phyloP scores from a whole-genome alignment of 2,888 invertebrate genomes.

The Lamellibrachia columna region DNA sequence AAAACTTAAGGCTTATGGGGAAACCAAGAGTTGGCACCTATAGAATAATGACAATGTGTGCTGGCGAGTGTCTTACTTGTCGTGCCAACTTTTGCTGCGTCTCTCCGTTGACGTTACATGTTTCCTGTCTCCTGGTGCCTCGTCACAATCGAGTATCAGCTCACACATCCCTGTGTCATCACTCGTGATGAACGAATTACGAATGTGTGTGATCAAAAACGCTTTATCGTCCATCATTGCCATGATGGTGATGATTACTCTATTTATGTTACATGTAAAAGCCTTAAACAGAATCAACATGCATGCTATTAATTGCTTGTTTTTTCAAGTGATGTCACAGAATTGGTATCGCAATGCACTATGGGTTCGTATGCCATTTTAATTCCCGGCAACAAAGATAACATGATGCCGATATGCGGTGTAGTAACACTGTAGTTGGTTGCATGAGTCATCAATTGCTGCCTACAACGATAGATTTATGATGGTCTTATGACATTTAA shows the following conservation, averaged over 20 bases:
- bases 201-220: conserved; percentile 90
- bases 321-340: too few species aligned
- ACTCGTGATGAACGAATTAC: conserved; percentile 93
- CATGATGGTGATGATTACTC: conserved; percentile 70
- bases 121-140: conserved; percentile 5
- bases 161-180: conserved; percentile 96
- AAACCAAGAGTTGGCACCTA: too few species aligned
- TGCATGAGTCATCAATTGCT: too few species aligned
- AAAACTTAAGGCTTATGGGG: too few species aligned
- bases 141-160: conserved; percentile 74
- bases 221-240: conserved; percentile 93
- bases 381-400: too few species aligned
- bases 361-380: too few species aligned
- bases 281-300: not conserved
- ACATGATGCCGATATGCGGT: too few species aligned
- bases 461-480: not conserved
- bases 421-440: too few species aligned
- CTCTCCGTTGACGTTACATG: conserved; percentile 31
- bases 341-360: too few species aligned
- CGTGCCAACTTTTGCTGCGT: conserved; percentile 38
- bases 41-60: not conserved
- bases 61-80: conserved; percentile 18
- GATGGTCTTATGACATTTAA: not conserved
- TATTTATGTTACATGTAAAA: not conserved
- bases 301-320: not conserved